Conservation (phyloP, 2,888 invertebrate genomes). For the Linyphia triangularis region DNA sequence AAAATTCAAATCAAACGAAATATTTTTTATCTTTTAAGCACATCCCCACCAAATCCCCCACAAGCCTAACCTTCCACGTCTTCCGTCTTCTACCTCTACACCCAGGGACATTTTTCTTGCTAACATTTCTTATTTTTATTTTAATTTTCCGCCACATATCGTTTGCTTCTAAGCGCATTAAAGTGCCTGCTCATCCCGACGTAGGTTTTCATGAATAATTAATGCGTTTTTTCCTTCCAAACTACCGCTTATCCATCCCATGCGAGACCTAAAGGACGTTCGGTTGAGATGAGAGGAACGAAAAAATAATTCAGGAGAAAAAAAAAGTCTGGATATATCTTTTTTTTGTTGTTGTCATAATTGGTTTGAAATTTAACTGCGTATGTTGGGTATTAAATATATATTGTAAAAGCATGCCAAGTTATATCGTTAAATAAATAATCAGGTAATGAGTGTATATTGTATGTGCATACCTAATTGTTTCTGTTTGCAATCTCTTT, state of each 20-base stretch:
- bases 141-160: slow-evolving; percentile 50
- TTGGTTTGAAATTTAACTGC: not conserved
- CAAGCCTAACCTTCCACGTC: too few species aligned
- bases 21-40: too few species aligned
- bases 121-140: slow-evolving; percentile 21
- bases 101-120: not conserved
- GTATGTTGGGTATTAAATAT: not conserved
- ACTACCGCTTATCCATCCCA: slow-evolving; percentile 10
- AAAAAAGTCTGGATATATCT: not conserved
- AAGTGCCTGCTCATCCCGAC: not conserved
- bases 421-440: too few species aligned
- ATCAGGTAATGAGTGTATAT: too few species aligned
- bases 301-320: not conserved
- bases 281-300: not conserved
- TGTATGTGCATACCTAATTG: too few species aligned
- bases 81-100: not conserved
- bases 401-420: too few species aligned
- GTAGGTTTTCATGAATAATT: slow-evolving; percentile 59
- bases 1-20: not conserved
- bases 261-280: not conserved
- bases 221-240: slow-evolving; percentile 28
- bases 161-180: slow-evolving; percentile 31
- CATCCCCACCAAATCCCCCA: too few species aligned
- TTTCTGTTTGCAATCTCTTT: too few species aligned
- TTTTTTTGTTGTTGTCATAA: not conserved